These are phyloP conservation scores for Mus caroli DNA, from an alignment of 2,797 vertebrate genomes.

Conservation along the genomic window DNA sequence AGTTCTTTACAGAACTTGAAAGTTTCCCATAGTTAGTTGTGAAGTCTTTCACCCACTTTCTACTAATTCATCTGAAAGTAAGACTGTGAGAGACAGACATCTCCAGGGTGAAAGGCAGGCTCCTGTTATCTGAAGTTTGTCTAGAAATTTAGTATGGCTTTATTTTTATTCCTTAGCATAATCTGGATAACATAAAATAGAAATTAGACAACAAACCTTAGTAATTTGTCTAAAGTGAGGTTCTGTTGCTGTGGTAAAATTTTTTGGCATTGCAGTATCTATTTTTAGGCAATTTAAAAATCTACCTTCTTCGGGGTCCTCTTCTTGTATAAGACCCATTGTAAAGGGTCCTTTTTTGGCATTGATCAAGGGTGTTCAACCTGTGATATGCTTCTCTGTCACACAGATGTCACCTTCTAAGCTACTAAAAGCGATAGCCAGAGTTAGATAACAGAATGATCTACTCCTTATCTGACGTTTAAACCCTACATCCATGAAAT, in stretches of 20 bases:
- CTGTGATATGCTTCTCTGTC: neutral
- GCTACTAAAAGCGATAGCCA: neutral
- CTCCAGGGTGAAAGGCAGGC: neutral
- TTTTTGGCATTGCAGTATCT: neutral
- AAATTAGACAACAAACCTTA: neutral
- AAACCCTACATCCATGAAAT: neutral
- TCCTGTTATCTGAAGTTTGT: neutral
- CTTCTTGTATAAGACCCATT: neutral
- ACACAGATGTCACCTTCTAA: neutral
- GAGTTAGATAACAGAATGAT: neutral
- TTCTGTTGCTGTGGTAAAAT: neutral
- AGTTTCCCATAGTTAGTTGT: neutral
- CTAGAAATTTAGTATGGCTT: neutral
- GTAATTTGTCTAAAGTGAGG: neutral
- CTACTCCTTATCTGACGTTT: neutral
- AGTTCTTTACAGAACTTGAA: neutral
- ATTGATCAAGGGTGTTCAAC: neutral
- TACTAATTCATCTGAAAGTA: neutral
- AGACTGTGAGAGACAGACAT: neutral
- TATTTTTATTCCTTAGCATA: neutral
- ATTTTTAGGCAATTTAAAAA: neutral
- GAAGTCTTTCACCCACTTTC: rapidly evolving
- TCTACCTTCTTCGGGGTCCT: neutral
- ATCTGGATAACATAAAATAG: neutral
- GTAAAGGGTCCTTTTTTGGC: neutral